Conservation (phyloP, 2,888 invertebrate genomes). For the Serripes groenlandicus region DNA sequence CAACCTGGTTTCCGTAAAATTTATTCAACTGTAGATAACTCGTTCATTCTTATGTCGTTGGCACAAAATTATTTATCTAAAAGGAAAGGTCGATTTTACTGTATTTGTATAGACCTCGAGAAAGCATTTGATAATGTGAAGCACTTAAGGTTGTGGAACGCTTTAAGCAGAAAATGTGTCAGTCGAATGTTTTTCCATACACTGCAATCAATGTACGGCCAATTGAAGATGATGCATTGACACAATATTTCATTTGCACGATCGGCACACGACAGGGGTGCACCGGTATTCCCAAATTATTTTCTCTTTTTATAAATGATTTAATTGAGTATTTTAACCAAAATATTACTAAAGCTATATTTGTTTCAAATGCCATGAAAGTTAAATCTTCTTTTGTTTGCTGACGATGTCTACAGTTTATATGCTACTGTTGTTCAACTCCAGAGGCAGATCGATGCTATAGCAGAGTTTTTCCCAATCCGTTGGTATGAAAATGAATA, state of each 20-base stretch:
- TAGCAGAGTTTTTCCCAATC: not conserved
- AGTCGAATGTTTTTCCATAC: not conserved
- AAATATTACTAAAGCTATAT: not conserved
- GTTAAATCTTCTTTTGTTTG: conserved; percentile 6
- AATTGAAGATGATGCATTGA: not conserved
- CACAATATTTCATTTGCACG: not conserved
- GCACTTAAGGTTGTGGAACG: conserved; percentile 15
- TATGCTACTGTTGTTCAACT: not conserved
- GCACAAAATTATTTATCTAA: conserved; percentile 30
- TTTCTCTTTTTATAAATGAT: conserved; percentile 3
- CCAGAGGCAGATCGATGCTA: not conserved
- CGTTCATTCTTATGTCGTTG: conserved; percentile 28
- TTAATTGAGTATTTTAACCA: not conserved
- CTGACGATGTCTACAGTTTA: conserved; percentile 19
- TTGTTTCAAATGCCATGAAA: not conserved
- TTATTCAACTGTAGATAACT: conserved; percentile 39
- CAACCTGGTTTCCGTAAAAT: conserved; percentile 36
- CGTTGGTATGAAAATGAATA: conserved; percentile 5
- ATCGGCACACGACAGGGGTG: not conserved
- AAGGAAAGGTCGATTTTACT: conserved; percentile 22
- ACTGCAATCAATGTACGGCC: not conserved
- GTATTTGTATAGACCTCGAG: conserved; percentile 15
- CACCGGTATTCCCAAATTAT: not conserved
- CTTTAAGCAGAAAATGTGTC: not conserved
- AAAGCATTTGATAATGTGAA: conserved; percentile 14